Percentiles rank a stretch among this genome's conserved stretches.
These are phyloP conservation scores for Coreoperca whiteheadi DNA, from an alignment of 2,113 vertebrate genomes.

Conservation along the genomic window DNA sequence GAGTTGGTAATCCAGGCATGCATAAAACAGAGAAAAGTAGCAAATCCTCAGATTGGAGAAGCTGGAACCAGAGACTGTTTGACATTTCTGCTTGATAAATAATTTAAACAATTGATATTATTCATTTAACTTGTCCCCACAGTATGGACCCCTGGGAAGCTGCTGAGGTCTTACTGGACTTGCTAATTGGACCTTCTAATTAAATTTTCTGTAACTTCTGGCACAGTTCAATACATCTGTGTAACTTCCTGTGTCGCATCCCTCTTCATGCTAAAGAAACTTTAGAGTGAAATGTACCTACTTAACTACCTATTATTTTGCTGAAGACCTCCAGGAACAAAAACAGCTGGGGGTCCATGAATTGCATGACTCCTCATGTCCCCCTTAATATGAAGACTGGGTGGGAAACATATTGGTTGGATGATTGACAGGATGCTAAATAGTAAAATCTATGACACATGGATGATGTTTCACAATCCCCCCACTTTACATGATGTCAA, in stretches of 20 bases:
- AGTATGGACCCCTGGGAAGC: no score
- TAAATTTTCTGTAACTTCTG: no score
- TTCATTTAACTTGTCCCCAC: no score
- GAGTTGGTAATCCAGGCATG: background rate
- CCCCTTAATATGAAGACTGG: background rate
- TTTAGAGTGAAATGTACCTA: background rate
- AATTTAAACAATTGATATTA: no score
- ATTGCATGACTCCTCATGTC: background rate
- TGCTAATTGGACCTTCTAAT: no score
- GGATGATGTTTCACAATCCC: background rate
- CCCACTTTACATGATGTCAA: background rate
- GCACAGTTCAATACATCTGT: no score
- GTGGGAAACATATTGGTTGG: background rate
- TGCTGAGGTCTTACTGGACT: no score
- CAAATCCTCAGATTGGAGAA: no score
- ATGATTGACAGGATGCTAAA: conserved; percentile 9
- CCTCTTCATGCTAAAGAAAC: background rate
- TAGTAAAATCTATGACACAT: conserved; percentile 1
- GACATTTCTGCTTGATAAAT: no score
- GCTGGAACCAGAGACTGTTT: no score
- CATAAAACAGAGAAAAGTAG: no score
- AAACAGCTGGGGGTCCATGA: background rate
- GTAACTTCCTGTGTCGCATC: background rate
- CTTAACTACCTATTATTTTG: background rate
- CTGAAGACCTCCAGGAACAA: background rate